phyloP scores from a whole-genome alignment of 2,888 invertebrate genomes.

The Malthinus seriepunctatus region DNA sequence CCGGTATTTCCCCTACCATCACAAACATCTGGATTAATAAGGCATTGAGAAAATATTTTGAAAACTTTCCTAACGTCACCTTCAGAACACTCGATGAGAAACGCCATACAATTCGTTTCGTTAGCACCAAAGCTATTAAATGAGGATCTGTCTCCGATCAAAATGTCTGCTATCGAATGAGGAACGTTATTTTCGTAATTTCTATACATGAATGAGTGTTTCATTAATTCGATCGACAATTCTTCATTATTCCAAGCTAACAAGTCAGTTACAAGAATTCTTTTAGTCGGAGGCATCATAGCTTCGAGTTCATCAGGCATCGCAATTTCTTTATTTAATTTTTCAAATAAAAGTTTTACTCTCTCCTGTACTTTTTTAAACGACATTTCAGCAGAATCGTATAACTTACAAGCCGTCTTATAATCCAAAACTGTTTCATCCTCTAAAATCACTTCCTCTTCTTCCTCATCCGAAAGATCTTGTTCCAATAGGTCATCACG shows the following conservation, averaged over 20 bases:
- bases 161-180: constrained; percentile 42
- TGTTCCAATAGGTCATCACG: not conserved
- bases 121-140: constrained; percentile 43
- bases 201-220: constrained; percentile 57
- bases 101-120: constrained; percentile 44
- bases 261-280: constrained; percentile 43
- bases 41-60: constrained; percentile 50
- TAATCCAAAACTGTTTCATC: not conserved
- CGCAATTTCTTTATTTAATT: not conserved
- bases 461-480: not conserved
- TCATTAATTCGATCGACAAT: constrained; percentile 55
- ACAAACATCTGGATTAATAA: constrained; percentile 57
- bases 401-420: not conserved
- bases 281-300: constrained; percentile 12
- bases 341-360: not conserved
- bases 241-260: constrained; percentile 60
- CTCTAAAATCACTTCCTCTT: not conserved
- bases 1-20: constrained; percentile 61
- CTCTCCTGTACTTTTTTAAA: constrained; percentile 3
- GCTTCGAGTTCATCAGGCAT: not conserved
- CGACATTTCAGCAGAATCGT: not conserved
- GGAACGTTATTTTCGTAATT: constrained; percentile 45
- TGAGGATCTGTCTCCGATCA: constrained; percentile 40
- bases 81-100: constrained; percentile 43
- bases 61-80: constrained; percentile 45